Percentiles rank a stretch among this genome's conserved stretches.
Evolutionary conservation across 1,140 invertebrate genomes (phyloP).

Genomic region (Chrysomallon squamiferum): DNA sequence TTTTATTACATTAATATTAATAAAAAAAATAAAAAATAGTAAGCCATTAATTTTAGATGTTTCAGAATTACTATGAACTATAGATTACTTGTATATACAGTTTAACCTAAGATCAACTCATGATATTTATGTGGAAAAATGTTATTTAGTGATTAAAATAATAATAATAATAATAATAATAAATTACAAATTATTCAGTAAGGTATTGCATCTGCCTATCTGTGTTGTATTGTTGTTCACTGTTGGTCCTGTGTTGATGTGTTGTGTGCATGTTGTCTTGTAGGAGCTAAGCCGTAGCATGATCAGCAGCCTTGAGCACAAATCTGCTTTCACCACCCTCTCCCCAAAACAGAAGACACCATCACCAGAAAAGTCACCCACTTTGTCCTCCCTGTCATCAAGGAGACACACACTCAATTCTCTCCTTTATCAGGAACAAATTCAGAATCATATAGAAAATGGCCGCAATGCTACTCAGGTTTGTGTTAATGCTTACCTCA

Average conservation of each 20-base stretch:
- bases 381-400: slow-evolving; percentile 19
- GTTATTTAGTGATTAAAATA: no score
- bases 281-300: slow-evolving; percentile 35
- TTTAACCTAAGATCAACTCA: no score
- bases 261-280: slow-evolving; percentile 15
- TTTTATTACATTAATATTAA: no score
- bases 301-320: slow-evolving; percentile 23
- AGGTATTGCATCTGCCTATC: no score
- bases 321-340: slow-evolving; percentile 49
- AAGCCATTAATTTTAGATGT: no score
- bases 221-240: slow-evolving; percentile 8
- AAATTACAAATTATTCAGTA: no score
- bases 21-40: no score
- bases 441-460: not conserved
- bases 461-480: not conserved
- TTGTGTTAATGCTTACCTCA: not conserved
- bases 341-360: slow-evolving; percentile 24
- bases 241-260: slow-evolving; percentile 3
- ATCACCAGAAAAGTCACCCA: slow-evolving; percentile 26
- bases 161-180: no score
- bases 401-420: slow-evolving; percentile 15
- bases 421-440: not conserved
- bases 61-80: no score
- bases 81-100: no score
- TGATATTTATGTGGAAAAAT: no score